Conservation (phyloP, 2,888 invertebrate species). For the Cephus sareptanus region DNA sequence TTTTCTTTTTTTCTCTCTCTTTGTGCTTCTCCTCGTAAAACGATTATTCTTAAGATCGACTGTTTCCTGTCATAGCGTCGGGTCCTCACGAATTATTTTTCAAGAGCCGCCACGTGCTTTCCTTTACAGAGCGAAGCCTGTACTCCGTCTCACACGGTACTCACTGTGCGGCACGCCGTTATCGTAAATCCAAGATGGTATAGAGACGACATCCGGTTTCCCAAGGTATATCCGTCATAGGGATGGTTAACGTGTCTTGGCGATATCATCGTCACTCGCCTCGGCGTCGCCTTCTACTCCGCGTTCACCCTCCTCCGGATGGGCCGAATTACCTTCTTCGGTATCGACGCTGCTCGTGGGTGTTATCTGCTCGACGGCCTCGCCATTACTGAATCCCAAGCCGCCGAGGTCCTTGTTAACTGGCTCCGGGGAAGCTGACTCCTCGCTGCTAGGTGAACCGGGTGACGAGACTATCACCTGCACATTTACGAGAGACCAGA, state of each 20-base stretch:
- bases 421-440: conserved; percentile 83
- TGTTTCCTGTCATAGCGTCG: background rate
- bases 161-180: background rate
- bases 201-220: background rate
- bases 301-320: conserved; percentile 68
- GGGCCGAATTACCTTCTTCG: conserved; percentile 68
- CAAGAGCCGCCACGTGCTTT: background rate
- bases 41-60: background rate
- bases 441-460: conserved; percentile 89
- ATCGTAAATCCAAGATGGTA: background rate
- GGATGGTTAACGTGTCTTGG: conserved; percentile 35
- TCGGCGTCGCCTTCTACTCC: conserved; percentile 72
- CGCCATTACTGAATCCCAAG: conserved; percentile 34
- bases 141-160: background rate
- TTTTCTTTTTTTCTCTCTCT: background rate
- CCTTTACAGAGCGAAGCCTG: background rate
- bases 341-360: conserved; percentile 72
- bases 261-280: conserved; percentile 68
- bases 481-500: conserved; percentile 11
- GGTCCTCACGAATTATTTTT: background rate
- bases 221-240: background rate
- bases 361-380: conserved; percentile 69
- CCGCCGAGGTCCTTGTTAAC: conserved; percentile 70
- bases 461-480: conserved; percentile 79
- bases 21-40: background rate